phyloP scores from a whole-genome alignment of 92 coral and sea anemone genomes.

The Porites divaricata region DNA sequence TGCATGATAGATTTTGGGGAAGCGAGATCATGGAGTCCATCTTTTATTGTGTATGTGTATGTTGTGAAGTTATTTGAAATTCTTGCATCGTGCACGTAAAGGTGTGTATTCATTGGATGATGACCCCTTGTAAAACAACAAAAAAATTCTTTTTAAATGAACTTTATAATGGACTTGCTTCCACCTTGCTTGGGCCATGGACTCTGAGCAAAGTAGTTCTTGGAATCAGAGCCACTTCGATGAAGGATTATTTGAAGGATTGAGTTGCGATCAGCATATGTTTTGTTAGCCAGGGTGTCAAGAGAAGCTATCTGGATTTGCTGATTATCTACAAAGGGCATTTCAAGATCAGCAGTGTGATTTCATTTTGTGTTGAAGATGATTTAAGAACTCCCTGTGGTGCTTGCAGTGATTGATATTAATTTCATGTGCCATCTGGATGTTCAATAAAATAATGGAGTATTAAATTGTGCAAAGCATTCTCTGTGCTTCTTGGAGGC shows the following conservation, averaged over 20 bases:
- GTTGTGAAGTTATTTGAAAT: background rate
- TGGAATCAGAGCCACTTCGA: slow-evolving; percentile 32
- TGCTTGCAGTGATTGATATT: background rate
- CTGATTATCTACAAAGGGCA: slow-evolving; percentile 10
- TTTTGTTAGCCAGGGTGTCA: slow-evolving; percentile 49
- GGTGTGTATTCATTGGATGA: background rate
- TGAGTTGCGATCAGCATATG: slow-evolving; percentile 49
- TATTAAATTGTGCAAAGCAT: background rate
- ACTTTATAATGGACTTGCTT: slow-evolving; percentile 27
- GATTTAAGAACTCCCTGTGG: slow-evolving; percentile 5
- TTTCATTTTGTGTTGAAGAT: background rate
- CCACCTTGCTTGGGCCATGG: slow-evolving; percentile 20
- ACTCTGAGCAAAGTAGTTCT: slow-evolving; percentile 29
- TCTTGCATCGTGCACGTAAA: background rate
- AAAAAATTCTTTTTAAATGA: background rate
- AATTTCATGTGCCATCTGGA: background rate
- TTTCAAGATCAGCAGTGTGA: background rate
- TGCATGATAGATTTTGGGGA: background rate
- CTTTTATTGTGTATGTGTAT: background rate
- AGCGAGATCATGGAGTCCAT: background rate
- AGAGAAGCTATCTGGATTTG: slow-evolving; percentile 14
- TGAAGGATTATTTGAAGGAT: slow-evolving; percentile 21
- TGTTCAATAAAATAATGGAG: background rate
- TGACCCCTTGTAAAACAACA: background rate
- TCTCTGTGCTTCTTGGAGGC: slow-evolving; percentile 1